Evolutionary conservation across 2,888 invertebrate species (phyloP).

Genomic region (Amorpha juglandis): DNA sequence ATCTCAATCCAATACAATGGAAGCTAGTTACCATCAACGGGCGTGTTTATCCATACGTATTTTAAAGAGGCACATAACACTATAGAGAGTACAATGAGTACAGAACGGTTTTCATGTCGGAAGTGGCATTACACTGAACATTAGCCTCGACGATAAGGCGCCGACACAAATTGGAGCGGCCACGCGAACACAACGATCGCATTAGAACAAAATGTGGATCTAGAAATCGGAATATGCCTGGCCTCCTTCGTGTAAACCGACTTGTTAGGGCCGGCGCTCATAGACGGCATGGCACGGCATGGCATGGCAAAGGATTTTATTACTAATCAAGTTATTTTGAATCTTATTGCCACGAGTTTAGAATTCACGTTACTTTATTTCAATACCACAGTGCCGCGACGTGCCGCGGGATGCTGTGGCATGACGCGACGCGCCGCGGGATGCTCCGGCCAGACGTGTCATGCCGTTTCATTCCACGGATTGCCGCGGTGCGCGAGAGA

Average conservation of each 20-base stretch:
- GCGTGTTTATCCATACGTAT: conserved; percentile 52
- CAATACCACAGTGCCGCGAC: too few species aligned
- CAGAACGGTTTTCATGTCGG: conserved; percentile 78
- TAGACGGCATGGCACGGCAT: too few species aligned
- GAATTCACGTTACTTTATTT: too few species aligned
- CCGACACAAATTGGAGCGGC: conserved; percentile 72
- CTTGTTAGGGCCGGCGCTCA: conserved; percentile 17
- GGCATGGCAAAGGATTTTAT: too few species aligned
- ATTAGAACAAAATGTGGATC: conserved; percentile 52
- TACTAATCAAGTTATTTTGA: too few species aligned
- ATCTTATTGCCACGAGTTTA: too few species aligned
- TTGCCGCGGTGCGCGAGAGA: too few species aligned
- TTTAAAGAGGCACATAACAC: conserved; percentile 51
- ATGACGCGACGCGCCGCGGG: too few species aligned
- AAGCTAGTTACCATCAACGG: conserved; percentile 46
- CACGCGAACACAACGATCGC: conserved; percentile 67
- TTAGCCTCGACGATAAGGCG: conserved; percentile 78
- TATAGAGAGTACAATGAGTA: conserved; percentile 63
- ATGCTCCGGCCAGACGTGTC: too few species aligned
- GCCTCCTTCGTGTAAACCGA: conserved; percentile 22
- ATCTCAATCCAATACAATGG: conserved; percentile 48
- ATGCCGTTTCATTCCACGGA: too few species aligned
- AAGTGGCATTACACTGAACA: conserved; percentile 79
- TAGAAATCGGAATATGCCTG: conserved; percentile 39
- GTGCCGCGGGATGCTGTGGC: too few species aligned